Evolutionary conservation across 2,113 vertebrate genomes (phyloP), one percentile per base, ranked within the genome.

Genomic region (Pitta sordida): DNA sequence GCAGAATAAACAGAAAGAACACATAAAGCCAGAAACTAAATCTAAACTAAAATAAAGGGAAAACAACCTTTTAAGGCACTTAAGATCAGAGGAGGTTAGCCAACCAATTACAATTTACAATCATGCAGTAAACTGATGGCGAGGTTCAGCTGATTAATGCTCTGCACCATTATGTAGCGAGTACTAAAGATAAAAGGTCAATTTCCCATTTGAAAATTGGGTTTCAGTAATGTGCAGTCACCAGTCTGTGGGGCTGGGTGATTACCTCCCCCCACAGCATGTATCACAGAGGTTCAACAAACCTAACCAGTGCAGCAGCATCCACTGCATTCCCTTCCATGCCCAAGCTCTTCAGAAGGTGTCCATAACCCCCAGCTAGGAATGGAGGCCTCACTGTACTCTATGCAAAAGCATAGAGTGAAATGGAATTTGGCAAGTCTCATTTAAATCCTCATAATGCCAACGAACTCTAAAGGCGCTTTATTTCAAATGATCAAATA

Each of bases 21-120:
- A 60, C 49, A 91, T 55, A 83, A 87, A 96, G 79, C 32, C 59
- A 93, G 90, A 93, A 96, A 95, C 32, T 29, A 64, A 90, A 86
- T 23, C 81, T 73, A 78, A 88, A 84, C 39, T 75, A 85, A 87
- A 91, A 77, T 76, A 63, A 73, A 96, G 68, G 75, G 73, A 87
- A 97, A 97, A 44, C 88, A 93, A 88, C 67, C 88, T 95, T 96
- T 96, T 80, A 93, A 80, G 56, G 89, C 92, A 81, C 67, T 95
- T 96, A 96, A 95, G 85, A 94, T 88, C 92, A 94, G 80, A 96
- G 91, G 90, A 95, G 79, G 67, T 95, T 96, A 93, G 84, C 84
- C 74, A 71, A 83, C 76, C 94, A 96, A 96, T 95, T 96, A 96
- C 65, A 8, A 93, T 95, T 96, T 94, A 94, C 84, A 91, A 12